These are phyloP conservation scores for Astreopora myriophthalma DNA, from an alignment of 64 coral and sea anemone genomes.

Conservation along the genomic window DNA sequence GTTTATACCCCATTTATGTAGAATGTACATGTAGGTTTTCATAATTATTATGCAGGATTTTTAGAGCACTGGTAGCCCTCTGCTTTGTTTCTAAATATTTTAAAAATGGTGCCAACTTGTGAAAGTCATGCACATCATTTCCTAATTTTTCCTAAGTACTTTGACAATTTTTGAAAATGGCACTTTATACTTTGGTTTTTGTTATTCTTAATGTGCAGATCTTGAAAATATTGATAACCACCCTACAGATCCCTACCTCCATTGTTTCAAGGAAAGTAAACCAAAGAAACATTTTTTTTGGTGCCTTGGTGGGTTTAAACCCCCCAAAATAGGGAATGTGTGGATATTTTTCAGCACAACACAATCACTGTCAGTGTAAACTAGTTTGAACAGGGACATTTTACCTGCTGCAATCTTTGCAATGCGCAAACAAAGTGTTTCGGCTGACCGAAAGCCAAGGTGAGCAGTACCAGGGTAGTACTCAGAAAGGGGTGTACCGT, in stretches of 20 bases:
- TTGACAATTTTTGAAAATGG: no score
- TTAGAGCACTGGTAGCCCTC: neutral
- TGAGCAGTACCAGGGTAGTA: slow-evolving; percentile 45
- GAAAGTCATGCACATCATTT: no score
- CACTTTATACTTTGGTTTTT: no score
- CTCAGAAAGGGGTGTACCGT: slow-evolving; percentile 32
- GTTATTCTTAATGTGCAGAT: no score
- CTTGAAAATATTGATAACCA: no score
- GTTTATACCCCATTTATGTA: neutral
- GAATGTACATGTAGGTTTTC: neutral
- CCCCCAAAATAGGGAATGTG: neutral
- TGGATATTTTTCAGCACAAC: neutral
- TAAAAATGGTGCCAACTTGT: neutral
- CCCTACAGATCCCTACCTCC: no score
- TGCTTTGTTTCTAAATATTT: neutral
- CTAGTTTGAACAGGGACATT: neutral
- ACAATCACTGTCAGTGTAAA: neutral
- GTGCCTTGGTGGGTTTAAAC: neutral
- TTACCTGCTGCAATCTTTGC: slow-evolving; percentile 48
- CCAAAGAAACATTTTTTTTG: slow-evolving; percentile 1
- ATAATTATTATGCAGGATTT: neutral
- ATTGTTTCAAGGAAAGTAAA: neutral
- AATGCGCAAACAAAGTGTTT: slow-evolving; percentile 29
- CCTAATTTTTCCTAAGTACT: no score
- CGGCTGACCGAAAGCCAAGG: slow-evolving; percentile 25